phyloP scores from a whole-genome alignment of 2,113 vertebrate species.

The Pungitius pungitius region DNA sequence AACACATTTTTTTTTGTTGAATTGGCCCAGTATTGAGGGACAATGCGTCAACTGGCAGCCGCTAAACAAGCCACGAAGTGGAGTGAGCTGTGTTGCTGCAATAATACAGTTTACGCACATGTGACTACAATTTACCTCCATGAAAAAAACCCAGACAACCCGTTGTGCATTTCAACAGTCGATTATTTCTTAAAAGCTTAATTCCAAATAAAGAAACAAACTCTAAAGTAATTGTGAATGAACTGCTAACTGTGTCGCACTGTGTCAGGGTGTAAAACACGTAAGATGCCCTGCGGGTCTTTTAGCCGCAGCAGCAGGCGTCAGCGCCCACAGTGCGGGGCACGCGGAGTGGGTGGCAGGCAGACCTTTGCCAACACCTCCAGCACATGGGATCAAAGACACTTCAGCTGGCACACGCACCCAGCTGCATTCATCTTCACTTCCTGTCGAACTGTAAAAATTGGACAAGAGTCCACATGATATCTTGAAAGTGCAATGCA shows the following conservation, averaged over 20 bases:
- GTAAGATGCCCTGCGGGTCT: slow-evolving; percentile 48
- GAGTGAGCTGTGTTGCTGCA: neutral
- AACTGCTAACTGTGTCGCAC: slow-evolving; percentile 6
- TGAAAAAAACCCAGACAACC: neutral
- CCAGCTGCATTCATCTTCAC: slow-evolving; percentile 20
- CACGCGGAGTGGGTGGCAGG: slow-evolving; percentile 65
- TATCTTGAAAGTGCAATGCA: neutral
- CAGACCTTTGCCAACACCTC: slow-evolving; percentile 68
- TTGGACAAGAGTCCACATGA: neutral
- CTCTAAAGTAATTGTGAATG: slow-evolving; percentile 22
- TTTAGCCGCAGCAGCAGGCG: slow-evolving; percentile 32
- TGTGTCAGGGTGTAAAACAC: neutral
- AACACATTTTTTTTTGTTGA: too few species aligned
- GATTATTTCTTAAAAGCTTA: slow-evolving; percentile 20
- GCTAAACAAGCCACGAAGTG: neutral
- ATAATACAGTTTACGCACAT: neutral
- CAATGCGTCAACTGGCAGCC: neutral
- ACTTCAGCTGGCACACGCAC: slow-evolving; percentile 51
- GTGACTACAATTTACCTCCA: neutral
- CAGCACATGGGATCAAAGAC: slow-evolving; percentile 73
- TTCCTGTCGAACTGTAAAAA: slow-evolving; percentile 18
- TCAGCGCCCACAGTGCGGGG: slow-evolving; percentile 55
- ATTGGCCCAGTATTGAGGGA: neutral
- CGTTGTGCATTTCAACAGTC: neutral
- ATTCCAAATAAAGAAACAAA: slow-evolving; percentile 24